Percentiles rank a stretch among this genome's conserved stretches.
Conservation (phyloP, 2,888 invertebrate species). For the Diarsia mendica region DNA sequence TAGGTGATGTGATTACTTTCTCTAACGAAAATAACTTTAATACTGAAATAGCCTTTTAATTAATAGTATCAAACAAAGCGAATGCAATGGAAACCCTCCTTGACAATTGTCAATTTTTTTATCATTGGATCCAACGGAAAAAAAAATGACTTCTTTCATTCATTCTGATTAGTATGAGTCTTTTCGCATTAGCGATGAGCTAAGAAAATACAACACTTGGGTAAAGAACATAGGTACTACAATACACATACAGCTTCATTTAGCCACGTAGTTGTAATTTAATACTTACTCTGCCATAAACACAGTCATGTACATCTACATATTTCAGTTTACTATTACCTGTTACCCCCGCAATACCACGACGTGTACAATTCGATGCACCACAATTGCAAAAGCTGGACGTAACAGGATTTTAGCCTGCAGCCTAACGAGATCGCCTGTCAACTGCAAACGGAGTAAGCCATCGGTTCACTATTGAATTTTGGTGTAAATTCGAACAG, state of each 20-base stretch:
- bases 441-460: constrained; percentile 23
- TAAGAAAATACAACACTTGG: too few relatives aligned
- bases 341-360: not conserved
- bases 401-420: constrained; percentile 38
- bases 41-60: too few relatives aligned
- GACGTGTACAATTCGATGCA: constrained; percentile 6
- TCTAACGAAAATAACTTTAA: not conserved
- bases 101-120: not conserved
- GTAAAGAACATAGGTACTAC: not conserved
- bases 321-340: not conserved
- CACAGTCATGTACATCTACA: not conserved
- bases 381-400: constrained; percentile 13
- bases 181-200: not conserved
- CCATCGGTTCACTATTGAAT: not conserved
- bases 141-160: not conserved
- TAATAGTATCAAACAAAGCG: too few relatives aligned
- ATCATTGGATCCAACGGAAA: not conserved
- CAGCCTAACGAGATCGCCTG: constrained; percentile 25
- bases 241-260: not conserved
- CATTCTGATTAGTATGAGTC: not conserved
- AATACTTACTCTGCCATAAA: not conserved
- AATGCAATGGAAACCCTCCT: too few relatives aligned
- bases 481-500: not conserved
- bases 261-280: too few relatives aligned
- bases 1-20: not conserved